Evolutionary conservation across 1,140 invertebrate species (phyloP).

Genomic region (Drosophila insularis): DNA sequence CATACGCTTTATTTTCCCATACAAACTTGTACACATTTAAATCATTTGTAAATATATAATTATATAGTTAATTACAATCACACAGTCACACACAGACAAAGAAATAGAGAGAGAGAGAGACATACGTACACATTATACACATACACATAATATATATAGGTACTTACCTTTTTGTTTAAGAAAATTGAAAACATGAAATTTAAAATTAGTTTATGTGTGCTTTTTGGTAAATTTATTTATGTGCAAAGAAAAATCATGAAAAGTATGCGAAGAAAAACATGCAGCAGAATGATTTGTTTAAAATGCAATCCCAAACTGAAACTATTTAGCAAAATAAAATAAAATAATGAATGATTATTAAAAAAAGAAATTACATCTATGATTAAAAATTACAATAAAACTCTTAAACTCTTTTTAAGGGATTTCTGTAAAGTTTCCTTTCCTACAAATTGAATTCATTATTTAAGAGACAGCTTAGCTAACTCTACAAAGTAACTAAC

Average conservation of each 20-base stretch:
- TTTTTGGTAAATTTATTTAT: not conserved
- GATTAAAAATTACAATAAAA: too few relatives aligned
- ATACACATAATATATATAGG: not conserved
- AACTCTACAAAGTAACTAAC: too few relatives aligned
- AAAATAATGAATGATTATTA: too few relatives aligned
- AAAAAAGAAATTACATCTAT: too few relatives aligned
- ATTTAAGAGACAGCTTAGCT: too few relatives aligned
- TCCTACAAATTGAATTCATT: too few relatives aligned
- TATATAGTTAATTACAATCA: not conserved
- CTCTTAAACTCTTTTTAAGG: too few relatives aligned
- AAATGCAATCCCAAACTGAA: not conserved
- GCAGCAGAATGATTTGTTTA: not conserved
- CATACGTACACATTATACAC: slow-evolving; percentile 3
- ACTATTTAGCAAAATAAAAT: too few relatives aligned
- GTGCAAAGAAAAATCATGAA: not conserved
- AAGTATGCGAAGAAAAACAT: not conserved
- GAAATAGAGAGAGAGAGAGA: not conserved
- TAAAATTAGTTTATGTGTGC: not conserved
- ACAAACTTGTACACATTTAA: not conserved
- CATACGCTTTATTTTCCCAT: not conserved
- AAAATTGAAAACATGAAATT: not conserved
- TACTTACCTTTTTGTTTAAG: slow-evolving; percentile 7
- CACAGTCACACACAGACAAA: not conserved
- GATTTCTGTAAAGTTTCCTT: too few relatives aligned
- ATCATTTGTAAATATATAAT: not conserved